Conservation (phyloP, 2,888 invertebrate genomes). For the Gymnocheta viridis region DNA sequence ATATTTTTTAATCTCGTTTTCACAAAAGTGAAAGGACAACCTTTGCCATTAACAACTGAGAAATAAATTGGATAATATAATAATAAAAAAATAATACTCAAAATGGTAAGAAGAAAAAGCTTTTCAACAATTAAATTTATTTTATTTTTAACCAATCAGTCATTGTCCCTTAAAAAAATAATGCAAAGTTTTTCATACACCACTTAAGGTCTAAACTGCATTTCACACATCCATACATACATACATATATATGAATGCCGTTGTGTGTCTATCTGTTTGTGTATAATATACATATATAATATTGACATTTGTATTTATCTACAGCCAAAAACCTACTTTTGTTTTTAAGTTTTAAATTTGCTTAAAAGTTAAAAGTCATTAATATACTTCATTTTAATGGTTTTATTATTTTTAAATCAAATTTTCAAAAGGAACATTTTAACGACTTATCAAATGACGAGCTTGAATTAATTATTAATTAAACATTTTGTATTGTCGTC, state of each 20-base stretch:
- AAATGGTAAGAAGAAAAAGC: conserved; percentile 43
- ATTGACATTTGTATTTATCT: conserved; percentile 11
- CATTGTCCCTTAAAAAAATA: conserved; percentile 3
- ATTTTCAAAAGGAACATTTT: conserved; percentile 18
- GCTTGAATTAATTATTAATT: conserved; percentile 20
- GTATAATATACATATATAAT: not conserved
- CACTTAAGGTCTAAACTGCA: not conserved
- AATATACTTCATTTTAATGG: conserved; percentile 1
- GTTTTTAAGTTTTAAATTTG: not conserved
- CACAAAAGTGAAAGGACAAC: conserved; percentile 49
- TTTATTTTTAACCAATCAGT: not conserved
- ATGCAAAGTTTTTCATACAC: not conserved
- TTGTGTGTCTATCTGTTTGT: not conserved
- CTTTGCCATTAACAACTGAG: conserved; percentile 14
- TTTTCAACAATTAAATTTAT: not conserved
- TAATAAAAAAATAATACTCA: not conserved
- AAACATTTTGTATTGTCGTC: not conserved
- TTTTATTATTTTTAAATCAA: conserved; percentile 6
- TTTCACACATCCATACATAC: not conserved
- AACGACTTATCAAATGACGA: conserved; percentile 25
- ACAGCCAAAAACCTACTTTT: conserved; percentile 12
- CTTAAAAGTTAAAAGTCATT: conserved; percentile 27
- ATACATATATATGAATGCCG: not conserved
- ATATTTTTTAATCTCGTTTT: conserved; percentile 19
- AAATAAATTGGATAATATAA: conserved; percentile 46